These are phyloP conservation scores for Elymnias hypermnestra DNA, from an alignment of 1,140 invertebrate species.

Conservation along the genomic window DNA sequence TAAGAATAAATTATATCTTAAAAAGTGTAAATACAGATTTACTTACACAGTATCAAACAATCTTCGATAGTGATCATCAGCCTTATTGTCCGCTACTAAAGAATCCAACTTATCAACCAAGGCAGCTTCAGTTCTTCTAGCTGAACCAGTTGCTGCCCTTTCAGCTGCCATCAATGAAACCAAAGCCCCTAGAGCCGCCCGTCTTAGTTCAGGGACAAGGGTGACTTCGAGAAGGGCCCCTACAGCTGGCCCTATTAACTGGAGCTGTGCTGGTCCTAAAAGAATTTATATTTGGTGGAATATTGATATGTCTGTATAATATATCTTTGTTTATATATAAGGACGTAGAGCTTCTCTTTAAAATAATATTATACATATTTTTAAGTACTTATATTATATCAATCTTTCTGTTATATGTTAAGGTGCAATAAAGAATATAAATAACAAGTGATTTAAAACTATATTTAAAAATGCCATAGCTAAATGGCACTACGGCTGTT, in stretches of 20 bases:
- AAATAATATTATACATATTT: too few relatives aligned
- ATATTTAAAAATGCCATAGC: too few relatives aligned
- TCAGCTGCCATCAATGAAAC: constrained; percentile 99
- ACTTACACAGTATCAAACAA: constrained; percentile 97
- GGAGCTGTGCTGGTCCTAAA: constrained; percentile 78
- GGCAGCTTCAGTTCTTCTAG: constrained; percentile 93
- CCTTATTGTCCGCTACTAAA: constrained; percentile 93
- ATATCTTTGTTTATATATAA: too few relatives aligned
- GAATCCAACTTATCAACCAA: constrained; percentile 96
- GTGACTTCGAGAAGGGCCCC: constrained; percentile 96
- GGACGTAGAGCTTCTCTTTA: too few relatives aligned
- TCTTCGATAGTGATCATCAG: constrained; percentile 93
- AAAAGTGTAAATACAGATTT: neutral
- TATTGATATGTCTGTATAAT: too few relatives aligned
- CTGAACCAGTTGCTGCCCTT: constrained; percentile 87
- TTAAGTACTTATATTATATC: too few relatives aligned
- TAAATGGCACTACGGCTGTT: too few relatives aligned
- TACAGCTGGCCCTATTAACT: constrained; percentile 95
- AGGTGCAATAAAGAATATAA: too few relatives aligned
- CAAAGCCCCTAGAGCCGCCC: constrained; percentile 95
- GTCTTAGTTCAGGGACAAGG: constrained; percentile 92
- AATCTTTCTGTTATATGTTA: too few relatives aligned
- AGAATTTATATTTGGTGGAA: too few relatives aligned
- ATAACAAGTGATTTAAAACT: too few relatives aligned
- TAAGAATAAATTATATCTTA: neutral